Percentiles rank a stretch among this genome's conserved stretches.
Conservation (phyloP, 2,113 vertebrate genomes). For the Turdus rufiventris region DNA sequence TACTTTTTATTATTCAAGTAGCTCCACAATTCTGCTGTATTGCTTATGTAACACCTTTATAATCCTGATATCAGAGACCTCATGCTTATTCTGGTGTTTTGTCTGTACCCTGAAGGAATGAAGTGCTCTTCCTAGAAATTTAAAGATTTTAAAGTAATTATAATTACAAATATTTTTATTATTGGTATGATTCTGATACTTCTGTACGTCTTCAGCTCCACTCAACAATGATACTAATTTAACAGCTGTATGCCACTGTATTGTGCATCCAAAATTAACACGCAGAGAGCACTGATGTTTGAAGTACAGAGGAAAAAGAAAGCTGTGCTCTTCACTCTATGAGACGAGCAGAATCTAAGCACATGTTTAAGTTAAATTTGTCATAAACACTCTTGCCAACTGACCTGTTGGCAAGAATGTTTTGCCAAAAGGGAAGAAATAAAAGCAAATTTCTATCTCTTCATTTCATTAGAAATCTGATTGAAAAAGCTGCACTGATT, state of each 20-base stretch:
- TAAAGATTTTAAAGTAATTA: neutral
- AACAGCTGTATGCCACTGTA: neutral
- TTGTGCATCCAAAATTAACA: neutral
- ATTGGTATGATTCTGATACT: neutral
- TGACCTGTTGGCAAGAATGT: neutral
- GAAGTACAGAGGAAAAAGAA: neutral
- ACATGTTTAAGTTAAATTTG: neutral
- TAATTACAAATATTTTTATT: neutral
- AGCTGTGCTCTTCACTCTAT: neutral
- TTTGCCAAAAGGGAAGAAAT: neutral
- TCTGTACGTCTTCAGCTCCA: neutral
- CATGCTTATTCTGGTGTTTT: neutral
- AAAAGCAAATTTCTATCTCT: neutral
- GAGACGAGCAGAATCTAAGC: neutral
- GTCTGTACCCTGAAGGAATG: neutral
- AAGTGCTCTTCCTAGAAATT: neutral
- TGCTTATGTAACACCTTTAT: neutral
- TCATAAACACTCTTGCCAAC: neutral
- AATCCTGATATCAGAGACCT: neutral
- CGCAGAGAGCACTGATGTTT: neutral
- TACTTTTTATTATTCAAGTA: neutral
- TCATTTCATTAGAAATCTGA: neutral
- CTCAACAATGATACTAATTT: neutral
- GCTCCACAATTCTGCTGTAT: neutral
- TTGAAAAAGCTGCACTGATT: conserved; percentile 1